A percentile compares a stretch with the other conserved stretches of the same genome.
Conservation (phyloP, 1,140 invertebrate genomes). For the Magallana ariakensis region DNA sequence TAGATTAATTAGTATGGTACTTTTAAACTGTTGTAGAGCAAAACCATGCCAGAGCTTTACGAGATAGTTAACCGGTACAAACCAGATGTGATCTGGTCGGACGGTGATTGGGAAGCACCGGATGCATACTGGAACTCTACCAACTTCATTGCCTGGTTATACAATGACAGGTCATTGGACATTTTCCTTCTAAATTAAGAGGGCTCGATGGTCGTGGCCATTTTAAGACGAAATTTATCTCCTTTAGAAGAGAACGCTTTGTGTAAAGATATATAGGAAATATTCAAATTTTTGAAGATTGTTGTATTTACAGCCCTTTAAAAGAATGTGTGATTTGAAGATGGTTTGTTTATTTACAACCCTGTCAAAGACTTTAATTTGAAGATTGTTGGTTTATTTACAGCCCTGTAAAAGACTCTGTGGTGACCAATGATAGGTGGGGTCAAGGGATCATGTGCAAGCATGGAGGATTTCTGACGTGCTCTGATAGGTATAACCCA, state of each 20-base stretch:
- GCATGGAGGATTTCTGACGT: constrained; percentile 93
- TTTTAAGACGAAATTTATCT: too few relatives aligned
- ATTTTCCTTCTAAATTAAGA: too few relatives aligned
- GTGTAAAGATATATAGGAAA: too few relatives aligned
- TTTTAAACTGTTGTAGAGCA: constrained; percentile 52
- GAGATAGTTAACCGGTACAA: constrained; percentile 87
- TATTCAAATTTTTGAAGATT: too few relatives aligned
- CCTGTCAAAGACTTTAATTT: too few relatives aligned
- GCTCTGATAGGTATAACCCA: constrained; percentile 91
- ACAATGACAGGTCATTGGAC: constrained; percentile 88
- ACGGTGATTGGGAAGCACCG: constrained; percentile 84
- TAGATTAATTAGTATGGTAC: too few relatives aligned
- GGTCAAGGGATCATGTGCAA: constrained; percentile 88
- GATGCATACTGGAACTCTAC: constrained; percentile 86
- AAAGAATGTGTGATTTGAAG: too few relatives aligned
- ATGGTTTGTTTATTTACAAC: too few relatives aligned
- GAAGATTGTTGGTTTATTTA: constrained; percentile 11
- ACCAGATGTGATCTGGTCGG: constrained; percentile 96
- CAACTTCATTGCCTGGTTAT: constrained; percentile 91
- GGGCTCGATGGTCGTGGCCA: too few relatives aligned
- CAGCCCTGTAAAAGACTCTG: constrained; percentile 90
- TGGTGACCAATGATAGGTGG: constrained; percentile 95
- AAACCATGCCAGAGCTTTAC: constrained; percentile 81
- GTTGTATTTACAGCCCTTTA: too few relatives aligned
- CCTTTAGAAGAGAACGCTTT: too few relatives aligned